Conservation (phyloP, 2,113 vertebrate genomes). For the Phainopepla nitens region DNA sequence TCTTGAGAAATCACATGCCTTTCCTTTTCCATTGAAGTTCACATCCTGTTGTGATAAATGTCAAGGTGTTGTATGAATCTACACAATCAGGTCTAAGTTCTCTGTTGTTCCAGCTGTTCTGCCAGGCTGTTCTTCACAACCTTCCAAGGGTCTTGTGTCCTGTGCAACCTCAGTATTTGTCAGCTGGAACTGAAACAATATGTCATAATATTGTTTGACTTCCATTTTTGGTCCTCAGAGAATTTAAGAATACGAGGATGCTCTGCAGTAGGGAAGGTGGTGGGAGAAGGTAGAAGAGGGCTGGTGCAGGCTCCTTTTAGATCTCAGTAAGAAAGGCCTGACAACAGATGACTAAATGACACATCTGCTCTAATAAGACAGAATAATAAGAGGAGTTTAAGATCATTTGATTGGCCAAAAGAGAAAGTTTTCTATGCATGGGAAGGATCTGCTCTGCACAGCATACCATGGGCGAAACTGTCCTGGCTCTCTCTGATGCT, state of each 20-base stretch:
- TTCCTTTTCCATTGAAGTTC: neutral
- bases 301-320: neutral
- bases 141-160: neutral
- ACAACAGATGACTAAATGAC: neutral
- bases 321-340: neutral
- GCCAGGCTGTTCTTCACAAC: neutral
- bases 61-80: neutral
- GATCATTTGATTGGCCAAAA: neutral
- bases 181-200: neutral
- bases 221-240: neutral
- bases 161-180: neutral
- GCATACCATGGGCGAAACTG: neutral
- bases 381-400: neutral
- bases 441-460: neutral
- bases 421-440: neutral
- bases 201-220: neutral
- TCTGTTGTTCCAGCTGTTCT: neutral
- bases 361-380: neutral
- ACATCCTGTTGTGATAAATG: neutral
- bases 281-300: accelerated
- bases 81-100: neutral
- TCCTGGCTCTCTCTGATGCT: neutral
- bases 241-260: neutral
- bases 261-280: neutral
- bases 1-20: neutral